Conservation (phyloP, 2,888 invertebrate genomes). For the Diarsia mendica region DNA sequence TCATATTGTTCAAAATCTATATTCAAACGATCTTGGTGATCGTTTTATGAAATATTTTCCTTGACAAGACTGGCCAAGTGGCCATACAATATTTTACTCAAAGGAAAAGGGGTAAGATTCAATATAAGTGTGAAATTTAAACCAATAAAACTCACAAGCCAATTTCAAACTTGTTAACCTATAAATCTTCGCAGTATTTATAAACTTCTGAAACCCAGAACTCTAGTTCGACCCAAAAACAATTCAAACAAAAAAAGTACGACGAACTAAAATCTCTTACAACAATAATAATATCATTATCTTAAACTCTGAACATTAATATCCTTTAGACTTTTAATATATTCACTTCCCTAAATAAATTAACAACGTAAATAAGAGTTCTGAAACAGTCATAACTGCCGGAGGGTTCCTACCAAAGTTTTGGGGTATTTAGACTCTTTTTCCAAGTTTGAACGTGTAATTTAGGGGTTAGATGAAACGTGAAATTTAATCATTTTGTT, state of each 20-base stretch:
- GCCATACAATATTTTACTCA: neutral
- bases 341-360: constrained; percentile 79
- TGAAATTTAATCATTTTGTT: constrained; percentile 66
- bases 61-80: neutral
- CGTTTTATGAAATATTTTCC: neutral
- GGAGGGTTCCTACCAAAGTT: constrained; percentile 68
- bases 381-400: constrained; percentile 75
- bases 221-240: constrained; percentile 8
- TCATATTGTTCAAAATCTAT: neutral
- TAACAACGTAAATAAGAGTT: constrained; percentile 79
- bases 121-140: neutral
- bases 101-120: neutral
- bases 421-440: constrained; percentile 72
- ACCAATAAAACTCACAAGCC: neutral
- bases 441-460: constrained; percentile 72
- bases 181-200: neutral
- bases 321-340: constrained; percentile 74
- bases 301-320: constrained; percentile 75
- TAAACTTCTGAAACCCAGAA: constrained; percentile 10
- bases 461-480: constrained; percentile 69
- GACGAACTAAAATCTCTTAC: constrained; percentile 36
- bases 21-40: neutral
- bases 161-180: neutral
- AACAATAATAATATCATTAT: constrained; percentile 66
- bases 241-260: constrained; percentile 35